A percentile compares a stretch with the other conserved stretches of the same genome.
Conservation (phyloP, 1,140 invertebrate species). For the Drosophila mayri region DNA sequence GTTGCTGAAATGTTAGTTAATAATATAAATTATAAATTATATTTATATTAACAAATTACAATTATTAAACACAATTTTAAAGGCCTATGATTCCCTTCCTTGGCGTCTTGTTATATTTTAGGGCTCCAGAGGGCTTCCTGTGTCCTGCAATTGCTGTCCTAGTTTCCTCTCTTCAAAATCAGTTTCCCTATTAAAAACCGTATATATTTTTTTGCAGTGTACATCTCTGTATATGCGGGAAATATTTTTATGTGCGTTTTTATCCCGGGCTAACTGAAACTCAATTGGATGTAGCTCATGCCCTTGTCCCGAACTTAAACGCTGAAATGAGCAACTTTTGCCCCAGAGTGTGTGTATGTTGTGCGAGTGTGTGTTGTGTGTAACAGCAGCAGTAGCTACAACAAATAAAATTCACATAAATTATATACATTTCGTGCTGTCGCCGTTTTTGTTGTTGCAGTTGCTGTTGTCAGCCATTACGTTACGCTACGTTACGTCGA, state of each 20-base stretch:
- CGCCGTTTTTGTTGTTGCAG: conserved; percentile 14
- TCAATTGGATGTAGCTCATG: conserved; percentile 74
- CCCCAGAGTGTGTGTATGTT: conserved; percentile 42
- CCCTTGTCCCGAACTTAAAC: conserved; percentile 78
- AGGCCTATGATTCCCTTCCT: background rate
- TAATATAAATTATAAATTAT: too few relatives aligned
- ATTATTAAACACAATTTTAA: too few relatives aligned
- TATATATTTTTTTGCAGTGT: background rate
- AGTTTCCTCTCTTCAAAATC: background rate
- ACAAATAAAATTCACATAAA: conserved; percentile 77
- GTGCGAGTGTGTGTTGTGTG: background rate
- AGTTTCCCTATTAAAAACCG: background rate
- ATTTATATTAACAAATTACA: too few relatives aligned
- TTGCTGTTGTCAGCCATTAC: conserved; percentile 70
- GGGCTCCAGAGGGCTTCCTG: too few relatives aligned
- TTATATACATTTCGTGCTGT: conserved; percentile 67
- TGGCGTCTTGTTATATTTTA: background rate
- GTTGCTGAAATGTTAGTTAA: background rate
- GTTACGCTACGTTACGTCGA: conserved; percentile 78
- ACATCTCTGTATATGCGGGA: background rate
- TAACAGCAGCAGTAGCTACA: conserved; percentile 26
- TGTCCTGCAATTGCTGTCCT: background rate
- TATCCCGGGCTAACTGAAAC: conserved; percentile 74
- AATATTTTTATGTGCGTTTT: conserved; percentile 40
- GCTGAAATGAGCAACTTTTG: conserved; percentile 75